Evolutionary conservation across 2,888 invertebrate species (phyloP).

Genomic region (Argyra leucocephala): DNA sequence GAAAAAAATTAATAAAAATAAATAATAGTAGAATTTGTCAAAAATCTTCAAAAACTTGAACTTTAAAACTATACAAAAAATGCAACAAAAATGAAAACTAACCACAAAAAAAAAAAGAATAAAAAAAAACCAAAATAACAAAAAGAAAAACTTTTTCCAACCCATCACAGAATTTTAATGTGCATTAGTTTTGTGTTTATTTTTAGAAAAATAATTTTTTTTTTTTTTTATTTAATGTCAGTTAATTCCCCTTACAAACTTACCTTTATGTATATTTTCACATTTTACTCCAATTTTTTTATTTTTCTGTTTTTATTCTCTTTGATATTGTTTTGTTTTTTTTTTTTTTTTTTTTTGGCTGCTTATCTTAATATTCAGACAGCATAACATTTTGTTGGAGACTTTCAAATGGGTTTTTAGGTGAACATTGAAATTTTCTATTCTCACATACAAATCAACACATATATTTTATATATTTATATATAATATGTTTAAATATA

Average conservation of each 20-base stretch:
- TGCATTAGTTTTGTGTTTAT: neutral
- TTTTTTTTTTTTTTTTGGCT: neutral
- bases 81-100: neutral
- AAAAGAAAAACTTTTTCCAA: neutral
- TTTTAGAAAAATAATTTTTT: no score
- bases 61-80: no score
- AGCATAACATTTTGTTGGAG: slow-evolving; percentile 6
- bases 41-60: neutral
- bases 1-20: no score
- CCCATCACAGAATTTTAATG: slow-evolving; percentile 1
- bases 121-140: no score
- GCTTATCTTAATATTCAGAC: slow-evolving; percentile 6
- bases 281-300: neutral
- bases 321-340: neutral
- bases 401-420: slow-evolving; percentile 6
- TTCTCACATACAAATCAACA: neutral
- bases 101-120: neutral
- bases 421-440: neutral
- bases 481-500: neutral
- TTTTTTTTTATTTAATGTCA: neutral
- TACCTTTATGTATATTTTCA: neutral
- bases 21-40: no score
- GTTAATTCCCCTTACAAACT: slow-evolving; percentile 6
- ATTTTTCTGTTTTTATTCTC: neutral
- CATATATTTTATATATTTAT: no score